These are phyloP conservation scores for Lagopus muta DNA, from an alignment of 2,113 vertebrate genomes.

Conservation along the genomic window DNA sequence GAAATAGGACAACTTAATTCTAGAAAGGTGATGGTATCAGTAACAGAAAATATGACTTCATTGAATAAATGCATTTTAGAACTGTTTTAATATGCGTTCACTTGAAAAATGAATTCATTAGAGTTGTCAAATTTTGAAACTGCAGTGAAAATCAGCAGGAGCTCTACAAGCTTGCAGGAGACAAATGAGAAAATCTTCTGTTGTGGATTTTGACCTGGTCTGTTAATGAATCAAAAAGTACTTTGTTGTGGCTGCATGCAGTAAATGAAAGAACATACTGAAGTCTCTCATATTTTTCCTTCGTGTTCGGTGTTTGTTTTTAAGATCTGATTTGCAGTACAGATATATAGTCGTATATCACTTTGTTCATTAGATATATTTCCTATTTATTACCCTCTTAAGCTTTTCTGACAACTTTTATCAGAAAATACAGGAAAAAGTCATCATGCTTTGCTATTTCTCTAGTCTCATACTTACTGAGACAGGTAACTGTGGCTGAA, in stretches of 20 bases:
- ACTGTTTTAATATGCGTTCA: neutral
- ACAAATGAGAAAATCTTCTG: neutral
- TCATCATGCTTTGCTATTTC: neutral
- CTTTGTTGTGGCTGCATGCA: neutral
- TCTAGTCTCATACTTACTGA: neutral
- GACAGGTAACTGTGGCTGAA: neutral
- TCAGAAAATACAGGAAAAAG: neutral
- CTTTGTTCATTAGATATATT: neutral
- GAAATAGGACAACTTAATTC: neutral
- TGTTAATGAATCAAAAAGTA: neutral
- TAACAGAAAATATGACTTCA: neutral
- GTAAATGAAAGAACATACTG: neutral
- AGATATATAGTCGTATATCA: neutral
- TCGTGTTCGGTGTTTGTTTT: neutral
- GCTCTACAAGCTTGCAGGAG: neutral
- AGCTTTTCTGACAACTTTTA: neutral
- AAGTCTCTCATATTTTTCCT: neutral
- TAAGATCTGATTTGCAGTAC: neutral
- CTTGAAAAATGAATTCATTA: neutral
- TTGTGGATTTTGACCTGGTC: neutral
- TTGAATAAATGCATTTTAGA: neutral
- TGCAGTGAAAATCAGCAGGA: neutral
- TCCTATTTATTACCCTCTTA: neutral
- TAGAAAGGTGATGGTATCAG: neutral
- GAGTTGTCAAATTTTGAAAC: neutral